These are phyloP conservation scores for Okapia johnstoni DNA, from an alignment of 2,113 vertebrate species.

Conservation along the genomic window DNA sequence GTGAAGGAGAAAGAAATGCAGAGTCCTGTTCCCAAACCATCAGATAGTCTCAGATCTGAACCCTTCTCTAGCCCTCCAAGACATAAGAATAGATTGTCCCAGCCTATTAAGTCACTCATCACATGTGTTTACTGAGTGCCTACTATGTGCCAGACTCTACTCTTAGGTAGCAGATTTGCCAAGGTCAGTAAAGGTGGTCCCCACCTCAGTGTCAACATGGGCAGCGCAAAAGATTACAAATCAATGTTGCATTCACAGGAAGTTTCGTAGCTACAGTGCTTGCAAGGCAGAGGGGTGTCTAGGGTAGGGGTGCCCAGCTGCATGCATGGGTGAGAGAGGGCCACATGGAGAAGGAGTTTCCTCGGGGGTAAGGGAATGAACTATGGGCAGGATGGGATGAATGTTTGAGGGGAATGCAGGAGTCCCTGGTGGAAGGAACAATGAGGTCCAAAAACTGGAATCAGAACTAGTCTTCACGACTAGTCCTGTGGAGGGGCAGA, in stretches of 20 bases:
- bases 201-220: neutral
- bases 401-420: no score
- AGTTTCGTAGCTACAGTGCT: neutral
- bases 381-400: neutral
- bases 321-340: neutral
- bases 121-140: neutral
- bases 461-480: neutral
- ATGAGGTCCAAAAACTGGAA: neutral
- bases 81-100: neutral
- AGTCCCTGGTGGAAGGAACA: neutral
- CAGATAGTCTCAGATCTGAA: neutral
- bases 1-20: neutral
- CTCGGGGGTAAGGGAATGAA: neutral
- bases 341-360: no score
- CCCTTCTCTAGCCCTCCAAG: neutral
- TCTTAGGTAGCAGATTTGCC: neutral
- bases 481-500: neutral
- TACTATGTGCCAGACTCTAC: neutral
- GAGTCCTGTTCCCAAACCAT: neutral
- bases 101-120: neutral
- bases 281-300: rapidly evolving
- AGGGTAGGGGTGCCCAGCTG: neutral
- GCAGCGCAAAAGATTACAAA: neutral
- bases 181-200: neutral
- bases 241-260: rapidly evolving